These are phyloP conservation scores for Crocodylus rhombifer DNA, from an alignment of 2,797 vertebrate genomes.

Conservation along the genomic window DNA sequence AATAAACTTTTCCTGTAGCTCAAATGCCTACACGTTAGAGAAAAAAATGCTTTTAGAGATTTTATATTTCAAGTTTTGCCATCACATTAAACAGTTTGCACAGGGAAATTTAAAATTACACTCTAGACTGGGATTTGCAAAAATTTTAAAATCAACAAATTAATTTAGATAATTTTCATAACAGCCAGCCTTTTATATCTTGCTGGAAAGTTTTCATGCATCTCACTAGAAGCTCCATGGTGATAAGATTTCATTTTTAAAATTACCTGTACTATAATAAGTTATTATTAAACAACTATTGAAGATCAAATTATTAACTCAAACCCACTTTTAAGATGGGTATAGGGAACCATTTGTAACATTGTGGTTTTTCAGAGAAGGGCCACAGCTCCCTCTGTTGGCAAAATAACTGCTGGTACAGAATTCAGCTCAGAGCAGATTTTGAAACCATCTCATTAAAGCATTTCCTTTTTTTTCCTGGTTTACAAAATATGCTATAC, in stretches of 20 bases:
- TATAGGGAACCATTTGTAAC: rapidly evolving
- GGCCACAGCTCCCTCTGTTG: slow-evolving; percentile 38
- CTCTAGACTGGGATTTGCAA: background rate
- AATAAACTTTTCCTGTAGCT: background rate
- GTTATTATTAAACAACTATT: background rate
- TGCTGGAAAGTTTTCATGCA: background rate
- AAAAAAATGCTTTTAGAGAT: background rate
- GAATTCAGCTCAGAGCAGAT: rapidly evolving
- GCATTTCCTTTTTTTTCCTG: background rate
- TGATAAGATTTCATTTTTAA: background rate
- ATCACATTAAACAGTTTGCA: no score
- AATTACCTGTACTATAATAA: rapidly evolving
- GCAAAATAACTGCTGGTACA: rapidly evolving
- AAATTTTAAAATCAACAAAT: background rate
- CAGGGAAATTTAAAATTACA: background rate
- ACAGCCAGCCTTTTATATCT: background rate
- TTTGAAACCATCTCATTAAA: background rate
- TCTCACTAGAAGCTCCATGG: rapidly evolving
- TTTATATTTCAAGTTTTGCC: background rate
- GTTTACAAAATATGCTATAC: background rate
- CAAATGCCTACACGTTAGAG: background rate
- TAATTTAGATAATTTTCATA: background rate
- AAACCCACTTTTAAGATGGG: background rate
- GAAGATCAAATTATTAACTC: background rate
- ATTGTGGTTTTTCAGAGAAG: background rate